These are phyloP conservation scores for Zoanthus gigantus DNA, from an alignment of 92 coral and sea anemone genomes.

Conservation along the genomic window DNA sequence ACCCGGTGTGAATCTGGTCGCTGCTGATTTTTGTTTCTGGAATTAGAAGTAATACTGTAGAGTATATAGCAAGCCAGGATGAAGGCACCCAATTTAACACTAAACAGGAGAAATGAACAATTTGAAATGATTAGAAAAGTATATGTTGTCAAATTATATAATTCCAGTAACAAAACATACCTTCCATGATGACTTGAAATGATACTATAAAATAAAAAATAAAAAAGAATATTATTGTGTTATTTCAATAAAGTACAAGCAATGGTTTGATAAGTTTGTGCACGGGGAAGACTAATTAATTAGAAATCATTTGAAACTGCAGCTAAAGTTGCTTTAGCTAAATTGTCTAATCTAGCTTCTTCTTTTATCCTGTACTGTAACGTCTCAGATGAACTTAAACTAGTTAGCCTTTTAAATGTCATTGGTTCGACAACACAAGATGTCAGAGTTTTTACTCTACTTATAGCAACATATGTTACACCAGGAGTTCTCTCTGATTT, in stretches of 20 bases:
- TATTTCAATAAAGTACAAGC: constrained; percentile 34
- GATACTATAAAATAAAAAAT: constrained; percentile 3
- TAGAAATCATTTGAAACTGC: too few species aligned
- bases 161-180: constrained; percentile 33
- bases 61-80: constrained; percentile 17
- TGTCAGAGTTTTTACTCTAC: constrained; percentile 20
- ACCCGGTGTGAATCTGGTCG: constrained; percentile 41
- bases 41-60: constrained; percentile 34
- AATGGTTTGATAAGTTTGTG: constrained; percentile 35
- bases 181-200: constrained; percentile 44
- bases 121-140: constrained; percentile 23
- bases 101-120: constrained; percentile 26
- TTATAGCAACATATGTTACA: background rate
- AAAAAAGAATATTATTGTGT: constrained; percentile 20
- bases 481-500: background rate
- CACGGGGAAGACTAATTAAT: constrained; percentile 3
- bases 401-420: too few species aligned
- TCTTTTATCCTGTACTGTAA: too few species aligned
- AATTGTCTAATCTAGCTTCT: too few species aligned
- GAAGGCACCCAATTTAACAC: constrained; percentile 9
- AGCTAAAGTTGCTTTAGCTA: too few species aligned
- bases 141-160: constrained; percentile 4
- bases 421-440: constrained; percentile 1
- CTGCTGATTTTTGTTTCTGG: constrained; percentile 52
- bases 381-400: too few species aligned